Evolutionary conservation across 2,888 invertebrate genomes (phyloP).

Genomic region (Microdon myrmicae): DNA sequence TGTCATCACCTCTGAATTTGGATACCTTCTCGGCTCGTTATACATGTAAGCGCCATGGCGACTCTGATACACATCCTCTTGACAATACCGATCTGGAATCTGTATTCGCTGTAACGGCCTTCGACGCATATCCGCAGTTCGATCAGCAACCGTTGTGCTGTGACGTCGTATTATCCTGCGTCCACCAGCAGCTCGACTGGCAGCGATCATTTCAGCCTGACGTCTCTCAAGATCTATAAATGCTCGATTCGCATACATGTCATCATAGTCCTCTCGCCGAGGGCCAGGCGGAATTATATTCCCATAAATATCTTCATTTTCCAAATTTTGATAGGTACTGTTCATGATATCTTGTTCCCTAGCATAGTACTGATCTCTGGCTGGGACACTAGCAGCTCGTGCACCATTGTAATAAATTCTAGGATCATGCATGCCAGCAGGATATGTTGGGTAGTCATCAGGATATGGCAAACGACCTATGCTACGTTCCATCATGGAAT

Average conservation of each 20-base stretch:
- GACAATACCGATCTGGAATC: constrained; percentile 53
- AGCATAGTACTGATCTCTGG: constrained; percentile 47
- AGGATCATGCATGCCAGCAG: constrained; percentile 60
- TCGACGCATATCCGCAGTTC: constrained; percentile 54
- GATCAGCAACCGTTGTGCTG: constrained; percentile 66
- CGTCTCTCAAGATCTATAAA: constrained; percentile 65
- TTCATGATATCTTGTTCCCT: constrained; percentile 60
- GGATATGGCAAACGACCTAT: constrained; percentile 64
- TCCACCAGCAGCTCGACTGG: constrained; percentile 50
- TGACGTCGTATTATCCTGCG: constrained; percentile 63
- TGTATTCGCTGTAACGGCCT: constrained; percentile 52
- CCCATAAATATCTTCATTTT: constrained; percentile 65
- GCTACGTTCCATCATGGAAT: constrained; percentile 65
- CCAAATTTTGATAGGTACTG: constrained; percentile 65
- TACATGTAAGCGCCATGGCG: constrained; percentile 63
- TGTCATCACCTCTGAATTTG: constrained; percentile 64
- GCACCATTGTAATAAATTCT: constrained; percentile 51
- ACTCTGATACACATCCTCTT: constrained; percentile 63
- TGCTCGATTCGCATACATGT: constrained; percentile 66
- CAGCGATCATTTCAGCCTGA: constrained; percentile 59
- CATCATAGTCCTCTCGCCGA: constrained; percentile 59
- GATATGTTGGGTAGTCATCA: constrained; percentile 64
- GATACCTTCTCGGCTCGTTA: constrained; percentile 60
- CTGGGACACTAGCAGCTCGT: constrained; percentile 49
- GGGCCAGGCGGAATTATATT: constrained; percentile 57